A percentile compares a stretch with the other conserved stretches of the same genome.
Conservation (phyloP, 2,888 invertebrate species). For the Orthonevra nobilis region DNA sequence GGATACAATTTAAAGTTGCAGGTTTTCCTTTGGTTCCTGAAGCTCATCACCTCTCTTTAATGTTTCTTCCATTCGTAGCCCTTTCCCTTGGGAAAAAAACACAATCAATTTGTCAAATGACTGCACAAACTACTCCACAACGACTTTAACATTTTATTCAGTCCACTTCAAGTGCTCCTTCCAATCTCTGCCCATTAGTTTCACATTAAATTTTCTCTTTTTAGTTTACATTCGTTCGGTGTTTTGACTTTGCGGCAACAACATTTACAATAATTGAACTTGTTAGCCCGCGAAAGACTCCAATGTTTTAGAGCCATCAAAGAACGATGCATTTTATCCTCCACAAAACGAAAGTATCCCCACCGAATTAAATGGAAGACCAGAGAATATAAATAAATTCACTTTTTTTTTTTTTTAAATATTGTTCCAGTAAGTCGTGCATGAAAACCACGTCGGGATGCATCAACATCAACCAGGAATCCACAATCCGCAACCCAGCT, state of each 20-base stretch:
- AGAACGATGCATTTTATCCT: background rate
- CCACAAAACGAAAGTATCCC: background rate
- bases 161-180: no score
- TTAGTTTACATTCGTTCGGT: background rate
- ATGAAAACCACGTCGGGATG: slow-evolving; percentile 37
- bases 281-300: slow-evolving; percentile 16
- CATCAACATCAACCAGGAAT: slow-evolving; percentile 28
- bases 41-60: no score
- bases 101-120: slow-evolving; percentile 14
- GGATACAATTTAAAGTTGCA: no score
- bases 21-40: no score
- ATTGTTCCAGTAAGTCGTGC: slow-evolving; percentile 18
- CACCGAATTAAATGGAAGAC: background rate
- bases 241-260: background rate
- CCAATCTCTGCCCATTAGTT: slow-evolving; percentile 10
- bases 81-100: background rate
- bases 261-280: slow-evolving; percentile 12
- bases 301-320: background rate
- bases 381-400: background rate
- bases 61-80: background rate
- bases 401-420: slow-evolving; percentile 3
- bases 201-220: background rate
- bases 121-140: slow-evolving; percentile 16
- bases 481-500: slow-evolving; percentile 6
- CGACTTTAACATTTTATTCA: background rate